Percentiles rank a stretch among this genome's conserved stretches.
Conservation (phyloP, 2,797 vertebrate species). For the Pagetopsis macropterus region DNA sequence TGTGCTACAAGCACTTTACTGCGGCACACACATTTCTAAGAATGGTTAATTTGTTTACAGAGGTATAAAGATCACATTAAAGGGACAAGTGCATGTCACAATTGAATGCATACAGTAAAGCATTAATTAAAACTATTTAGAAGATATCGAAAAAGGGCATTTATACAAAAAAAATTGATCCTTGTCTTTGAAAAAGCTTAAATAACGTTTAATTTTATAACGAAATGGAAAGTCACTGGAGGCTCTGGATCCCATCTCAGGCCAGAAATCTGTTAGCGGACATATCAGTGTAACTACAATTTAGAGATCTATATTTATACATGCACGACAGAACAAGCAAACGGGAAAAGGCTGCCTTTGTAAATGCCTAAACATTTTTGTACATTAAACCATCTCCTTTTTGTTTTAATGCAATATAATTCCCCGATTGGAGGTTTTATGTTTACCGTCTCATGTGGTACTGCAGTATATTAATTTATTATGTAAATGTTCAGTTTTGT, state of each 20-base stretch:
- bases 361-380: slow-evolving; percentile 78
- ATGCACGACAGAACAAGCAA: slow-evolving; percentile 55
- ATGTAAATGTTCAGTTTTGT: slow-evolving; percentile 80
- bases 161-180: slow-evolving; percentile 7
- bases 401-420: slow-evolving; percentile 76
- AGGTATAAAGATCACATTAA: slow-evolving; percentile 53
- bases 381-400: slow-evolving; percentile 76
- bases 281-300: slow-evolving; percentile 66
- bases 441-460: slow-evolving; percentile 78
- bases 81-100: slow-evolving; percentile 51
- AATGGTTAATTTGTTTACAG: slow-evolving; percentile 27
- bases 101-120: not conserved
- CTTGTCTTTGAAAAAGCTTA: slow-evolving; percentile 6
- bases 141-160: slow-evolving; percentile 4
- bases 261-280: slow-evolving; percentile 51
- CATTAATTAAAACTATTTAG: not conserved
- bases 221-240: slow-evolving; percentile 37
- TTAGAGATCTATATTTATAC: slow-evolving; percentile 85
- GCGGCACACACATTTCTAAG: slow-evolving; percentile 45
- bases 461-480: slow-evolving; percentile 84
- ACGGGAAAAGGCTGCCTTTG: slow-evolving; percentile 76
- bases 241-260: slow-evolving; percentile 41
- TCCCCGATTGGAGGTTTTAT: slow-evolving; percentile 64
- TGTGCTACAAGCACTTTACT: slow-evolving; percentile 74
- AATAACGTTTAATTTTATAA: slow-evolving; percentile 27